Evolutionary conservation across 2,888 invertebrate species (phyloP), one percentile per base, ranked within the genome.

Genomic region (Sericinus montela): DNA sequence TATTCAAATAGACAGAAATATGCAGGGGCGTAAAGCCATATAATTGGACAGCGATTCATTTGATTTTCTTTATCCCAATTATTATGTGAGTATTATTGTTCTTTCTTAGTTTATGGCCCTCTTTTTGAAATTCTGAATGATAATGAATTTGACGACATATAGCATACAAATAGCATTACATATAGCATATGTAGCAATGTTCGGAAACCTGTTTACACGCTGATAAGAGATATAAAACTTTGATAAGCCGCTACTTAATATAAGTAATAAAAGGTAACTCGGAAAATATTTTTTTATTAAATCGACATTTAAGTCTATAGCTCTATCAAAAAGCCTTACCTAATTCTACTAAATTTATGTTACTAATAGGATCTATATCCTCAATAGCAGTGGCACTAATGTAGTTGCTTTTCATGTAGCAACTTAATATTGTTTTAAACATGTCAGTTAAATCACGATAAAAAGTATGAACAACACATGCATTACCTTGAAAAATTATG

Each of bases 221-320:
- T 42, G 14, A 42, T 30, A 42, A 30, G 30, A 30, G 30, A 42
- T 28, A 16, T 30, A 30, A 42, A 42, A 30, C 30, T 42, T 42
- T 42, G 30, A 42, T 42, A 30, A 42, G 29, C 30, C 16, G 3
- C 42, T 42, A 42, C 30, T 42, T 42, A 30, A 14, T 29, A n/a
- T 19, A 30, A 10, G 28, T 29, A 10, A 42, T 42, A 30, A 30
- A 42, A 42, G 30, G 42, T 42, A 29, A 42, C 15, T 42, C 29
- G 42, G 30, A 42, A 30, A 40, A 40, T 40, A 40, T 42, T 30
- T 30, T 42, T 42, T 42, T 30, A 42, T 42, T 42, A 30, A 16
- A 30, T 10, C 30, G 42, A 28, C 30, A 30, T 42, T 15, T 11
- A 41, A 28, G 5, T 8, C 7, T 9, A 2, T 28, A 28, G 9